Evolutionary conservation across 1,140 invertebrate genomes (phyloP), one percentile per base, ranked within the genome.

Genomic region (Drosophila ohnishii): DNA sequence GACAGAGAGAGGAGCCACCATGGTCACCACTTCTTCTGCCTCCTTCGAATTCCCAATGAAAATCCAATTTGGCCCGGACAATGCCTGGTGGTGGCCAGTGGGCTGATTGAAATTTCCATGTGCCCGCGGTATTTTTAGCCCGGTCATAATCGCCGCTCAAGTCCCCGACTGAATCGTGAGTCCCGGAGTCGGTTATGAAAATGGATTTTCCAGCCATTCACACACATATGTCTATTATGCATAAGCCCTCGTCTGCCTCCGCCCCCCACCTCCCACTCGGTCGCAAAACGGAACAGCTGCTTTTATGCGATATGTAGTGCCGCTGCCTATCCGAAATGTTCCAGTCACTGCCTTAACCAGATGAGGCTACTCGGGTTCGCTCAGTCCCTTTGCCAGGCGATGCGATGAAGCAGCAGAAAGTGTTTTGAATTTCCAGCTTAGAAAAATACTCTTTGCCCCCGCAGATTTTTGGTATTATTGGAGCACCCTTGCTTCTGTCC

Each of bases 141-240:
- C 61, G 80, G 75, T 83, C 79, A 87, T 79, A 79, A 79, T 70
- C 79, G 79, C 35, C 39, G 44, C 22, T n/a, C 75, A 70, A 60
- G 50, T 16, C 61, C 62, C 70, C 10, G 19, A 8, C 35, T 45
- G 50, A 22, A 30, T 30, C 35, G 40, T 45, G 56, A 59, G 63
- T 45, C 57, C 60, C 40, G 64, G 75, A 85, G 67, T 80, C 69
- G 70, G 82, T 86, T 86, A 86, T 86, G 78, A 55, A 86, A 86
- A 86, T 87, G 79, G 75, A 47, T 78, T 85, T 80, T 79, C 59
- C 59, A 66, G 59, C 71, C 69, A 63, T 64, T 57, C 73, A 66
- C 56, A 53, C 55, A 82, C 62, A 78, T 65, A 75, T 82, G 83
- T 86, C 78, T 78, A 86, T 85, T 87, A 87, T 86, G 78, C 83